Percentiles rank a stretch among this genome's conserved stretches.
These are phyloP conservation scores for Sitta europaea DNA, from an alignment of 2,113 vertebrate genomes.

Conservation along the genomic window DNA sequence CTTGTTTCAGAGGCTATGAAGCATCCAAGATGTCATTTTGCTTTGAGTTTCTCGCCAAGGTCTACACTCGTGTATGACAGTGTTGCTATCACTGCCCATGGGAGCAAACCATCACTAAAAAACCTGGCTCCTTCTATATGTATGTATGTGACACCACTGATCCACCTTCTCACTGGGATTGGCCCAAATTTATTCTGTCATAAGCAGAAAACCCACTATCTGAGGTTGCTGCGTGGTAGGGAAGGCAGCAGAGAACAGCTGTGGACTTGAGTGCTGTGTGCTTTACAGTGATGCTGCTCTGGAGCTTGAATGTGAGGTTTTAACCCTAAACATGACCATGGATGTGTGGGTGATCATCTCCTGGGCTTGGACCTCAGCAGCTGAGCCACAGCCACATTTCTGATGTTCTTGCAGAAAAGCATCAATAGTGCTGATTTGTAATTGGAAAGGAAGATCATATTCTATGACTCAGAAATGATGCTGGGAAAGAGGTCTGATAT, in stretches of 20 bases:
- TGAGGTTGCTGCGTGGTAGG: not conserved
- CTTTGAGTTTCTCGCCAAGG: not conserved
- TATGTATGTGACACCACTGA: not conserved
- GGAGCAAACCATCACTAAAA: not conserved
- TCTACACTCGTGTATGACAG: accelerated
- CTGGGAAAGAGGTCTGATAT: not conserved
- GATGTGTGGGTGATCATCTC: accelerated
- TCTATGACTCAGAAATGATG: not conserved
- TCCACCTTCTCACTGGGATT: not conserved
- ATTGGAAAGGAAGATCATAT: not conserved
- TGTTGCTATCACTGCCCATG: accelerated
- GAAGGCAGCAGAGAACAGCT: not conserved
- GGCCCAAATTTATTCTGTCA: not conserved
- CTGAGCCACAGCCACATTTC: not conserved
- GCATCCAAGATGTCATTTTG: not conserved
- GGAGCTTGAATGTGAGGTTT: accelerated
- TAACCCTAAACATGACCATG: not conserved
- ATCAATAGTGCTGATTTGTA: not conserved
- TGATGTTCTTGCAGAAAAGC: not conserved
- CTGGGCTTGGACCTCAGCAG: not conserved
- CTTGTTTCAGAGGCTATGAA: not conserved
- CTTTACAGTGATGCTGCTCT: not conserved
- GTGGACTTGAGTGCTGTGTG: not conserved
- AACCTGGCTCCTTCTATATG: not conserved
- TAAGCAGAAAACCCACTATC: not conserved